These are phyloP conservation scores for Drosophila neocordata DNA, from an alignment of 1,140 invertebrate species.

Conservation along the genomic window DNA sequence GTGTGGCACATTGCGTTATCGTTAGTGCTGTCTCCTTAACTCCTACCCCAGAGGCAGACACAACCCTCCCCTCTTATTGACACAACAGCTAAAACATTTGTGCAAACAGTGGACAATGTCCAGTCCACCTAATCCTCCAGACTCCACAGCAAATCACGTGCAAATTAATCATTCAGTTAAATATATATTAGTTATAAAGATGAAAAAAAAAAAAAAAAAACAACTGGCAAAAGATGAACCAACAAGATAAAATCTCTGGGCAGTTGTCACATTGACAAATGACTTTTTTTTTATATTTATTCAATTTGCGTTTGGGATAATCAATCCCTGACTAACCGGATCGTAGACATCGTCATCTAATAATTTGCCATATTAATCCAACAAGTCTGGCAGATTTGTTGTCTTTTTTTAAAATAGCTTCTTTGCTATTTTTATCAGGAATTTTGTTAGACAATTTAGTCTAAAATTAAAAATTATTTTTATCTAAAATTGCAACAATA, in stretches of 20 bases:
- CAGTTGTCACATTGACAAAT: slow-evolving; percentile 51
- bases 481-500: too few species aligned
- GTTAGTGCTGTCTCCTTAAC: not conserved
- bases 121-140: slow-evolving; percentile 45
- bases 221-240: slow-evolving; percentile 33
- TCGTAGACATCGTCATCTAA: not conserved
- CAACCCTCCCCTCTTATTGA: slow-evolving; percentile 48
- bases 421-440: too few species aligned
- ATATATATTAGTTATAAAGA: slow-evolving; percentile 25
- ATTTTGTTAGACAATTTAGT: too few species aligned
- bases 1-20: slow-evolving; percentile 37
- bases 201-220: slow-evolving; percentile 3
- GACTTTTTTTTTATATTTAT: slow-evolving; percentile 44
- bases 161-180: slow-evolving; percentile 47
- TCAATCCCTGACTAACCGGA: slow-evolving; percentile 48
- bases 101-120: slow-evolving; percentile 67
- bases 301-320: slow-evolving; percentile 76
- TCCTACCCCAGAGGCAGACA: not conserved
- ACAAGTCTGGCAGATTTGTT: too few species aligned
- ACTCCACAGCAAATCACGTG: slow-evolving; percentile 40
- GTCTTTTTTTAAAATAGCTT: too few species aligned
- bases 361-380: not conserved
- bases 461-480: too few species aligned
- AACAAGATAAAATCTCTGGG: slow-evolving; percentile 2
- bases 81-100: slow-evolving; percentile 75